Conservation (phyloP, 2,113 vertebrate genomes). For the Cyrtonyx montezumae region DNA sequence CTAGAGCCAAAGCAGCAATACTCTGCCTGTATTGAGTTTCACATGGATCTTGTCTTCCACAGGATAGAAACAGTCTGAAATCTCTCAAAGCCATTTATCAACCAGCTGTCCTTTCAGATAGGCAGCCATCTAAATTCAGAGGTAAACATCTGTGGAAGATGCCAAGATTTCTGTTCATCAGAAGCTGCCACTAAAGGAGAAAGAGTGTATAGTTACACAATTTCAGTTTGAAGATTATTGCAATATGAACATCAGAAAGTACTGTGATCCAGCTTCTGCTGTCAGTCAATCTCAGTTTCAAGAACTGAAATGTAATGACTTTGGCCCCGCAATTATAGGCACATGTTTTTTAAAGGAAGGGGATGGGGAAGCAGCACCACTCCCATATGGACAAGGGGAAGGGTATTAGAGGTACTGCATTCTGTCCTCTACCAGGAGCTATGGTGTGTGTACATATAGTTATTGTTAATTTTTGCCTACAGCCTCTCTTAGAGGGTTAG, state of each 20-base stretch:
- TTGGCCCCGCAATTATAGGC: background rate
- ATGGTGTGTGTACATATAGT: accelerated
- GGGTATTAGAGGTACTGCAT: background rate
- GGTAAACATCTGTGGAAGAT: background rate
- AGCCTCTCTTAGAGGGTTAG: background rate
- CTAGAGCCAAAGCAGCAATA: slow-evolving; percentile 28
- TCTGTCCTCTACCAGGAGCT: background rate
- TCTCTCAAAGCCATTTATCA: background rate
- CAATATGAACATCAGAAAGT: background rate
- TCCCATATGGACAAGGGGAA: background rate
- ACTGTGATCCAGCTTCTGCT: background rate
- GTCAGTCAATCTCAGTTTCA: background rate
- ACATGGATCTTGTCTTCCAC: slow-evolving; percentile 23
- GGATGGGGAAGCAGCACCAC: background rate
- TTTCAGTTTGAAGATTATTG: background rate
- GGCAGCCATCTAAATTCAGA: background rate
- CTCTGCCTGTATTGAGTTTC: slow-evolving; percentile 9
- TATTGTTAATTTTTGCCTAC: background rate
- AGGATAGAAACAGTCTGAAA: background rate
- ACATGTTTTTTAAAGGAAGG: background rate
- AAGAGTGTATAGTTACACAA: background rate
- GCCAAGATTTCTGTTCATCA: background rate
- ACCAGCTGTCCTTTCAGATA: slow-evolving; percentile 14
- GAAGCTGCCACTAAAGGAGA: background rate
- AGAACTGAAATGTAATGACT: background rate